Evolutionary conservation across 2,888 invertebrate genomes (phyloP), one percentile per base, ranked within the genome.

Genomic region (Eudemis profundana): DNA sequence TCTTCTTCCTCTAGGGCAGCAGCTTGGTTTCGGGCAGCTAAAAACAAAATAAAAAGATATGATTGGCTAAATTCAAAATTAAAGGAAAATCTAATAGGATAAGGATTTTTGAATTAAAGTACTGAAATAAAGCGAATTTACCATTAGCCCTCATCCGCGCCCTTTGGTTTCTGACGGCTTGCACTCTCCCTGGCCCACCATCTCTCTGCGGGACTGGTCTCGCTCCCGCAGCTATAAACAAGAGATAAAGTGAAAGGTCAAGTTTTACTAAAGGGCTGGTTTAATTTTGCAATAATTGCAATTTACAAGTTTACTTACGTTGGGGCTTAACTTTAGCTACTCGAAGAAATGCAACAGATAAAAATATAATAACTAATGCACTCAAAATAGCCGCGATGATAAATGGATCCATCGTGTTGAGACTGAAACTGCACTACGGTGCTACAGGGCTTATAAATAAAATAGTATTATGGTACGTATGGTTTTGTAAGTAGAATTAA

Each of bases 101-200:
- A n/a, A n/a, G n/a, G n/a, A n/a, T n/a, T n/a, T n/a, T n/a, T n/a
- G n/a, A n/a, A n/a, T n/a, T n/a, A n/a, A n/a, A n/a, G n/a, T n/a
- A n/a, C n/a, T n/a, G n/a, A n/a, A n/a, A n/a, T 33, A 8, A 7
- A 33, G 15, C 12, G 10, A 47, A 44, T 61, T 73, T 85, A 92
- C 92, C 93, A 82, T 93, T 93, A 10, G 93, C 94, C 79, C 94
- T 92, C 89, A 95, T 92, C 66, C 95, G 89, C 36, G 94, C 94
- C 53, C 96, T 93, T 75, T 95, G 94, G 83, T 96, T 96, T 69
- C 96, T 93, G 3, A 95, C 95, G 33, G 95, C 95, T 76, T 95
- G 95, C 0, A 95, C 95, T 75, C 96, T 92, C 54, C 96, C 93
- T 17, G 94, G 94, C 0, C 93, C 93, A 49, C 94, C 94, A 81